Evolutionary conservation across 2,888 invertebrate species (phyloP), one percentile per base, ranked within the genome.

Genomic region (Heliconius charithonia): DNA sequence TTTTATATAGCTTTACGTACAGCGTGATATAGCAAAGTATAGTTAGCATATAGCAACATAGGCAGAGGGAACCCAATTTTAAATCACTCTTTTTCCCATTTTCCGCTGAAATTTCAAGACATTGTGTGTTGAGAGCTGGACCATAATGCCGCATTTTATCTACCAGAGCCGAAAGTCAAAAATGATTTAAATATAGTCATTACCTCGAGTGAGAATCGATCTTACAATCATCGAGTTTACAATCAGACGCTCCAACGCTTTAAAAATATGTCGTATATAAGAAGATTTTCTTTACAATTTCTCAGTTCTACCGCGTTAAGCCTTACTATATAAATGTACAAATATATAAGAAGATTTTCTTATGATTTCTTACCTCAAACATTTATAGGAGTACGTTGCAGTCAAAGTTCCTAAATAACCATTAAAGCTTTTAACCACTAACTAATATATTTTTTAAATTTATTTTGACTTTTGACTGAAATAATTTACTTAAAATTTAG

Each of bases 341-440:
- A 16, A 63, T 63, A 63, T 63, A 63, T 63, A 63, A 63, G 63
- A 63, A 10, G 27, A 63, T 63, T 63, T 63, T 63, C 63, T 63
- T 63, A 63, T 27, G 16, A 63, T 27, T 27, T 63, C 59, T 63
- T 0, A 27, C 27, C 6, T 63, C 27, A 63, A 27, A 6, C 25
- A 63, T 63, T n/a, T n/a, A n/a, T n/a, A 59, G 10, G 10, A n/a
- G 19, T 22, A 66, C 22, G 65, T 66, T 22, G 65, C 22, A 66
- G 32, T 66, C 65, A 32, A 65, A 66, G 9, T 10, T 19, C 19
- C 32, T 29, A 22, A 22, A 1, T 27, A 29, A 4, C 3, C 22
- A 32, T 13, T 63, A 63, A 10, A n/a, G n/a, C 63, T 4, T 63
- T n/a, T n/a, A 51, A 51, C 19, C 51, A 22, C 51, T 51, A 51